phyloP scores from a whole-genome alignment of 1,140 invertebrate genomes.

The Cephus cinctus region DNA sequence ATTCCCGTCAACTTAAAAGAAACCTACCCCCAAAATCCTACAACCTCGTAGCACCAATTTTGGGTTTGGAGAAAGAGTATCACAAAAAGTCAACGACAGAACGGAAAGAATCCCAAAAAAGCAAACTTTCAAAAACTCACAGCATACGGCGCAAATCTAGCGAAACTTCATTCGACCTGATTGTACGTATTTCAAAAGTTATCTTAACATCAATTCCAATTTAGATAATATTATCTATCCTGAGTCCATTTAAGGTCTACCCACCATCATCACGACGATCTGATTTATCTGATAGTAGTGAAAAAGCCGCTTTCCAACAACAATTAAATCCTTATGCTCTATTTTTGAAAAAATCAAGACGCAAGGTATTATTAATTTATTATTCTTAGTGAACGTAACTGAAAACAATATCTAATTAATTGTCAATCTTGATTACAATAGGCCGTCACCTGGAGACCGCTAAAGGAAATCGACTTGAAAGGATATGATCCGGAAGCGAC shows the following conservation, averaged over 20 bases:
- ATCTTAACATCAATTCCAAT: constrained; percentile 6
- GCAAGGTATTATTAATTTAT: constrained; percentile 29
- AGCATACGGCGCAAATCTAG: background rate
- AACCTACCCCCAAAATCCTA: constrained; percentile 36
- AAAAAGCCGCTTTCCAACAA: constrained; percentile 14
- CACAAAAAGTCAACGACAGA: constrained; percentile 10
- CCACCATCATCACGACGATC: constrained; percentile 24
- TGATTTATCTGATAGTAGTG: constrained; percentile 4
- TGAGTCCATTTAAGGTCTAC: no score
- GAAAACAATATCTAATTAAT: no score
- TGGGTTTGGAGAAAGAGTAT: constrained; percentile 31
- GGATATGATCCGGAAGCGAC: constrained; percentile 45
- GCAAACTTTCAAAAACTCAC: no score
- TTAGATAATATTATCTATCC: no score
- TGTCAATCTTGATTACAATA: constrained; percentile 14
- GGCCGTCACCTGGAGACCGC: constrained; percentile 39
- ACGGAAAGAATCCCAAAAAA: background rate
- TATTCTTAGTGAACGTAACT: background rate
- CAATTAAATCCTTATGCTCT: constrained; percentile 37
- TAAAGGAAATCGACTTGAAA: constrained; percentile 32
- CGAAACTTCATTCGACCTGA: constrained; percentile 16
- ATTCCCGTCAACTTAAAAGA: constrained; percentile 31
- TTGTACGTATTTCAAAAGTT: constrained; percentile 16
- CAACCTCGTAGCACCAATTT: constrained; percentile 33
- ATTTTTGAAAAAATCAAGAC: constrained; percentile 38